These are phyloP conservation scores for Lamellibrachia satsuma DNA, from an alignment of 2,888 invertebrate species.

Conservation along the genomic window DNA sequence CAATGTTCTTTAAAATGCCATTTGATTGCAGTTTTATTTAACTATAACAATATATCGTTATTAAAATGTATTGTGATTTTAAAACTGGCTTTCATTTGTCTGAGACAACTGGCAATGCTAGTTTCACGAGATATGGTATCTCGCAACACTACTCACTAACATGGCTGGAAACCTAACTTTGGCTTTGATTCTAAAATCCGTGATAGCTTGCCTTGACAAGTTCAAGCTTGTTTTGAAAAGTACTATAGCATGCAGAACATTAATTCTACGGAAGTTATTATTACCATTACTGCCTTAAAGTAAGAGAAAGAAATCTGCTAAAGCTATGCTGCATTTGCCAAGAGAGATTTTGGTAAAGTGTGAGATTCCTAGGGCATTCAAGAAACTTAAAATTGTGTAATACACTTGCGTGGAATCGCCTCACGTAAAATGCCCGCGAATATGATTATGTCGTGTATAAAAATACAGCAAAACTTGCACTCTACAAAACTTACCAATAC, in stretches of 20 bases:
- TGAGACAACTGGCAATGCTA: no score
- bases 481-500: not conserved
- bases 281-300: not conserved
- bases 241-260: not conserved
- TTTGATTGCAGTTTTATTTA: no score
- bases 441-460: not conserved
- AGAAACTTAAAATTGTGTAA: not conserved
- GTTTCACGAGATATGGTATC: no score
- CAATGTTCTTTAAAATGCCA: no score
- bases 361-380: not conserved
- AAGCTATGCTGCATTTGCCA: not conserved
- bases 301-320: not conserved
- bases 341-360: not conserved
- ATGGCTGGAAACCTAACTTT: not conserved
- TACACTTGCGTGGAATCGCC: not conserved
- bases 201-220: not conserved
- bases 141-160: not conserved
- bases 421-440: not conserved
- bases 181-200: not conserved
- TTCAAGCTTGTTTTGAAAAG: slow-evolving; percentile 17
- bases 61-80: no score
- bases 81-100: no score
- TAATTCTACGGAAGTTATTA: not conserved
- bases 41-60: no score
- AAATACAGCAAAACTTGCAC: not conserved